Percentiles rank a stretch among this genome's conserved stretches.
Evolutionary conservation across 2,113 vertebrate genomes (phyloP).

Genomic region (Corythaeola cristata): DNA sequence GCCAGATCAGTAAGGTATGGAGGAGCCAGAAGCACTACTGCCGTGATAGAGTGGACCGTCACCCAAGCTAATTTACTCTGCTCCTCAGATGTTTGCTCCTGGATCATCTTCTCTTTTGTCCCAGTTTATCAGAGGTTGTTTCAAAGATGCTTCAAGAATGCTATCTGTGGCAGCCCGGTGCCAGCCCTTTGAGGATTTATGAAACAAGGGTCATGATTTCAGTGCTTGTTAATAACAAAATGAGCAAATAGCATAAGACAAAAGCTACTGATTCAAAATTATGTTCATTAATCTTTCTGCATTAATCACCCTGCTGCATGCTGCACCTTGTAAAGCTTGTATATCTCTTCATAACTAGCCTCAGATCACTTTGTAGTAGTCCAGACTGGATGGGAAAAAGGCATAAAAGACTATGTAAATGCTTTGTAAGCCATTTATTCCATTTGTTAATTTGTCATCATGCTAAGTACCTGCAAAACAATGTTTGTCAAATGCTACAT

Average conservation of each 20-base stretch:
- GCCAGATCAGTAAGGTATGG: not conserved
- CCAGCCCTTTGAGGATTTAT: not conserved
- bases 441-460: slow-evolving; percentile 55
- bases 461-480: slow-evolving; percentile 30
- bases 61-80: not conserved
- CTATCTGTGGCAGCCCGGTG: not conserved
- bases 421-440: slow-evolving; percentile 41
- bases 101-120: not conserved
- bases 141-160: not conserved
- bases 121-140: not conserved
- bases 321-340: slow-evolving; percentile 35
- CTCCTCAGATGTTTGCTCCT: not conserved
- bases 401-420: slow-evolving; percentile 40
- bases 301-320: slow-evolving; percentile 34
- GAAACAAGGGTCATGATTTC: slow-evolving; percentile 12
- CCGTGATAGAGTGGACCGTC: not conserved
- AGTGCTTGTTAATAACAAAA: not conserved
- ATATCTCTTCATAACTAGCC: slow-evolving; percentile 23
- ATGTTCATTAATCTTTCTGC: slow-evolving; percentile 55
- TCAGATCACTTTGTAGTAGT: slow-evolving; percentile 19
- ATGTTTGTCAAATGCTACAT: slow-evolving; percentile 23
- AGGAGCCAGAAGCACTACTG: not conserved
- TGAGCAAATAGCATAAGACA: not conserved
- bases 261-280: slow-evolving; percentile 38
- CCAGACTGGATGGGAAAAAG: not conserved